Evolutionary conservation across 2,888 invertebrate genomes (phyloP).

Genomic region (Chrysotoxum bicinctum): DNA sequence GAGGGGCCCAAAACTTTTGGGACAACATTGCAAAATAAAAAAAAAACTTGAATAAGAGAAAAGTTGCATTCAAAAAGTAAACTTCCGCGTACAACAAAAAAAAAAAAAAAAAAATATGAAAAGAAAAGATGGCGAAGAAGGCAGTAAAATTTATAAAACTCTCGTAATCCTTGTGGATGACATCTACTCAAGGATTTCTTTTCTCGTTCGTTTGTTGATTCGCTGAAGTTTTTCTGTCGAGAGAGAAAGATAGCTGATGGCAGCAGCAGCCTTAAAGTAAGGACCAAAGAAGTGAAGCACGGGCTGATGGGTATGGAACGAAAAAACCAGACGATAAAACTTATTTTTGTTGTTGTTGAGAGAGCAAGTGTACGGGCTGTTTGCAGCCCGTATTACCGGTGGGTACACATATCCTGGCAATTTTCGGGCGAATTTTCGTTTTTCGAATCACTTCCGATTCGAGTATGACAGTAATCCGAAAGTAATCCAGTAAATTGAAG

Average conservation of each 20-base stretch:
- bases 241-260: neutral
- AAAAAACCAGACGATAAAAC: conserved; percentile 6
- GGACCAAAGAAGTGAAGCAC: neutral
- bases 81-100: conserved; percentile 47
- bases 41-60: conserved; percentile 22
- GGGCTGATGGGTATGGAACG: neutral
- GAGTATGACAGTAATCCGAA: conserved; percentile 50
- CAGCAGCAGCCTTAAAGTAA: neutral
- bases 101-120: neutral
- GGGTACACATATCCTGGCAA: conserved; percentile 46
- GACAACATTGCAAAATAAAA: conserved; percentile 33
- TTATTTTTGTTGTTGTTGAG: conserved; percentile 1
- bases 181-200: conserved; percentile 61
- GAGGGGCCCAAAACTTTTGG: conserved; percentile 36
- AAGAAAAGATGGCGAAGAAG: neutral
- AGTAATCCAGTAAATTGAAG: conserved; percentile 42
- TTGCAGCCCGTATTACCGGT: conserved; percentile 31
- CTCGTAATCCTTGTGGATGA: conserved; percentile 67
- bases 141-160: conserved; percentile 41
- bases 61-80: conserved; percentile 60
- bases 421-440: conserved; percentile 40
- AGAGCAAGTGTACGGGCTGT: neutral
- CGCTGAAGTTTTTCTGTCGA: conserved; percentile 35
- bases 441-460: conserved; percentile 52
- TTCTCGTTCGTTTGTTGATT: conserved; percentile 51